Evolutionary conservation across 2,888 invertebrate genomes (phyloP).

Genomic region (Aphidoletes aphidimyza): DNA sequence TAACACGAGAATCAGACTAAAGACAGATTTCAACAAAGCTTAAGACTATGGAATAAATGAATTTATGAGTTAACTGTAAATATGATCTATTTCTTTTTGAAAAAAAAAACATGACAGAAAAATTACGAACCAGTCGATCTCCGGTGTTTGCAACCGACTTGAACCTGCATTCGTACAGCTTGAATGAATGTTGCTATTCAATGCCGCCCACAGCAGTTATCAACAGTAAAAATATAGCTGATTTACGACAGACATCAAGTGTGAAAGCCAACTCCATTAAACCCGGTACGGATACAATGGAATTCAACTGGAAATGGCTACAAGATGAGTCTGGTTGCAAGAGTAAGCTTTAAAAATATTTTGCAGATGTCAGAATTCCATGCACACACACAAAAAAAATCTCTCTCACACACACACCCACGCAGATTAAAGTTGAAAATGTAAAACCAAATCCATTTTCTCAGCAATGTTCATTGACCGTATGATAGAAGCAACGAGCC

Average conservation of each 20-base stretch:
- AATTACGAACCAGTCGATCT: constrained; percentile 10
- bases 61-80: no score
- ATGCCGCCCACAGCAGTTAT: neutral
- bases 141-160: constrained; percentile 54
- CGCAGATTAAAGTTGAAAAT: neutral
- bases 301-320: neutral
- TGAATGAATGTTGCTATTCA: neutral
- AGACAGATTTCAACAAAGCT: no score
- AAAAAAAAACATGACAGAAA: constrained; percentile 41
- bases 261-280: neutral
- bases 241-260: neutral
- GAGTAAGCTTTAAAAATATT: neutral
- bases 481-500: neutral
- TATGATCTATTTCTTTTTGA: no score
- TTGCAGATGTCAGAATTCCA: neutral
- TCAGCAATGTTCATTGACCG: neutral
- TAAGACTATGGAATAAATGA: no score
- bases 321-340: neutral
- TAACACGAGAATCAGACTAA: no score
- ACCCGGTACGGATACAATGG: neutral
- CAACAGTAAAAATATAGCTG: neutral
- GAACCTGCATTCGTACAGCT: constrained; percentile 36
- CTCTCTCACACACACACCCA: no score
- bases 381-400: no score
- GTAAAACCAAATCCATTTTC: neutral